Evolutionary conservation across 2,797 vertebrate species (phyloP).

Genomic region (Tachyglossus aculeatus): DNA sequence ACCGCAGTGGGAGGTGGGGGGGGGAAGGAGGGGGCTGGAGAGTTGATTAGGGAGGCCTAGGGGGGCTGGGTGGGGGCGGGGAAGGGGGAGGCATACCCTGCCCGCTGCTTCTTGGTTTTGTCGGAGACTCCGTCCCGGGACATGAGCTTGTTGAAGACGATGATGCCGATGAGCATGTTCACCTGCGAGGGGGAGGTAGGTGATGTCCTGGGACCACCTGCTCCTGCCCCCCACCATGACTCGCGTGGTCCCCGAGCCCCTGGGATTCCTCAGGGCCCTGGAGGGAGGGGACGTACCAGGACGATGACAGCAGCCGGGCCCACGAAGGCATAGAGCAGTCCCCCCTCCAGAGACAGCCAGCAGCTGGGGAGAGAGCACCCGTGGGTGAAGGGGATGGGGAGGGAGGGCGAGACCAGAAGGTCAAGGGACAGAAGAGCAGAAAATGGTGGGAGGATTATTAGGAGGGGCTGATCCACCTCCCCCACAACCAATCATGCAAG

Average conservation of each 20-base stretch:
- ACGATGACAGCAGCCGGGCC: constrained; percentile 97
- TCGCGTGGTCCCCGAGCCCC: constrained; percentile 7
- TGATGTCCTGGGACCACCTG: not conserved
- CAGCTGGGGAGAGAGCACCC: constrained; percentile 75
- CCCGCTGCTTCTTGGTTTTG: constrained; percentile 99
- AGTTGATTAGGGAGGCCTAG: constrained; percentile 47
- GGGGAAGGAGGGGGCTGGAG: constrained; percentile 47
- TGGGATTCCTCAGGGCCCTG: not conserved
- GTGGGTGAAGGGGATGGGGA: not conserved
- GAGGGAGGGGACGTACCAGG: constrained; percentile 82
- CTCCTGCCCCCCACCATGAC: not conserved
- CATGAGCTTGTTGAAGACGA: constrained; percentile 99
- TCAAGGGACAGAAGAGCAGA: no score
- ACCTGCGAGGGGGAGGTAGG: constrained; percentile 75
- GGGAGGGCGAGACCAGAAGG: no score
- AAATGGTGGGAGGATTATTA: no score
- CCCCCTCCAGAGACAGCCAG: constrained; percentile 96
- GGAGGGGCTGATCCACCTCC: no score
- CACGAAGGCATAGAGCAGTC: constrained; percentile 95
- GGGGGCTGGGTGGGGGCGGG: constrained; percentile 17
- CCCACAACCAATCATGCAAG: no score
- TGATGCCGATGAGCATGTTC: constrained; percentile 98
- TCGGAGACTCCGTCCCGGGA: constrained; percentile 96
- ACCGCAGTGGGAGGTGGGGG: not conserved
- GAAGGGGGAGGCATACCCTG: constrained; percentile 84